A percentile compares a stretch with the other conserved stretches of the same genome.
Evolutionary conservation across 2,113 vertebrate genomes (phyloP).

Genomic region (Syngnathus floridae): DNA sequence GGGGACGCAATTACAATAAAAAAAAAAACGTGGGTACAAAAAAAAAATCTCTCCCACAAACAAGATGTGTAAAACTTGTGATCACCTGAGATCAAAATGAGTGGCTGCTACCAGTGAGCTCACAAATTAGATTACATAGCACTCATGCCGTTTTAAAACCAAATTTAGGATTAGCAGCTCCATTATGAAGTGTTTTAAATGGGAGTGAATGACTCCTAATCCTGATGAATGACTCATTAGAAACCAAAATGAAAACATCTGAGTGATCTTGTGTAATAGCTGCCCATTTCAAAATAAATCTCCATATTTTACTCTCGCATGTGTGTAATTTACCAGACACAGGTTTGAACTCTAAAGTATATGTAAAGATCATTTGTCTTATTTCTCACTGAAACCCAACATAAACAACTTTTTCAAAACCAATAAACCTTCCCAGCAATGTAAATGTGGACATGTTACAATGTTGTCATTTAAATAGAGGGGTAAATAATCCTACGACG

Average conservation of each 20-base stretch:
- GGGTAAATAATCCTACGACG: not conserved
- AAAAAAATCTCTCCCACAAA: too few species aligned
- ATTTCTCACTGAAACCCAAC: slow-evolving; percentile 43
- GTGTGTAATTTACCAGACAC: slow-evolving; percentile 6
- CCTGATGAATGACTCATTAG: not conserved
- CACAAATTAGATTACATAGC: not conserved
- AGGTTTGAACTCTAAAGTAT: not conserved
- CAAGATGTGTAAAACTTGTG: not conserved
- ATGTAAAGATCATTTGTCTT: slow-evolving; percentile 36
- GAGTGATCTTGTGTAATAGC: not conserved
- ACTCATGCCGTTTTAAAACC: not conserved
- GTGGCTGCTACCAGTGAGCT: not conserved
- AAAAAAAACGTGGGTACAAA: too few species aligned
- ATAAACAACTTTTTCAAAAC: not conserved
- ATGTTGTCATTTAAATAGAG: not conserved
- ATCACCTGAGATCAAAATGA: not conserved
- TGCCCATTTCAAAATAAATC: not conserved
- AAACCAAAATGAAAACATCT: not conserved
- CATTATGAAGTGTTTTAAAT: not conserved
- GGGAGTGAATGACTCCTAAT: not conserved
- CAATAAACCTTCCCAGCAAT: not conserved
- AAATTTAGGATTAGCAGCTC: not conserved
- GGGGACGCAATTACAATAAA: too few species aligned
- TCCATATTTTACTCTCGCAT: not conserved
- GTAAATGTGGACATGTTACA: not conserved